These are phyloP conservation scores for Mastomys natalensis DNA, from an alignment of 2,113 vertebrate genomes.

Conservation along the genomic window DNA sequence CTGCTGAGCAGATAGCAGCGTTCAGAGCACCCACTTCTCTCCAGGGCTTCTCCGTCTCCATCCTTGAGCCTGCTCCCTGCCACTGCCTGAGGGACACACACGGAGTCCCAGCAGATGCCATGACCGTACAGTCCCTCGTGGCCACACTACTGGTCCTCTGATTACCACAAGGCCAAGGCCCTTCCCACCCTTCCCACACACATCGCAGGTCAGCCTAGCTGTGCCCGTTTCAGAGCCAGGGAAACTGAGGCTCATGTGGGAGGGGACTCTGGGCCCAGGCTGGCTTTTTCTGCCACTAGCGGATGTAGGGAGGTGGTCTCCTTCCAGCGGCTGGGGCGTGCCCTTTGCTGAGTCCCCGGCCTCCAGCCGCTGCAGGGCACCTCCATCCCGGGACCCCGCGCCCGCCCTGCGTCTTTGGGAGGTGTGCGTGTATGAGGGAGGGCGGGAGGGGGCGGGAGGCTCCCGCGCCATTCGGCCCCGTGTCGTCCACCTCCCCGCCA, in stretches of 20 bases:
- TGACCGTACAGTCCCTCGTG: neutral
- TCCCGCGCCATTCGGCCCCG: neutral
- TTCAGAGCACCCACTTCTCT: neutral
- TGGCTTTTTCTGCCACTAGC: neutral
- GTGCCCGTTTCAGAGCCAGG: slow-evolving; percentile 38
- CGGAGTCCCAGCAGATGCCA: neutral
- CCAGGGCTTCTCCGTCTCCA: neutral
- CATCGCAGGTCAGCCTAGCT: neutral
- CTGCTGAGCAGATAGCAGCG: neutral
- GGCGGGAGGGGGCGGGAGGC: no score
- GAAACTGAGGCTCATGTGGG: slow-evolving; percentile 36
- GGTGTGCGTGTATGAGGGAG: no score
- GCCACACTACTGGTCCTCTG: neutral
- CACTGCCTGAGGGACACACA: neutral
- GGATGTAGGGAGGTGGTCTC: neutral
- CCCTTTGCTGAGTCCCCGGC: neutral
- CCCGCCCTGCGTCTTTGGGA: neutral
- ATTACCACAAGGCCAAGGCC: neutral
- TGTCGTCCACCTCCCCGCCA: neutral
- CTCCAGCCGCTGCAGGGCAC: neutral
- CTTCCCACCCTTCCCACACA: neutral
- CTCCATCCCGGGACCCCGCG: neutral
- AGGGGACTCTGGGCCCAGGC: neutral
- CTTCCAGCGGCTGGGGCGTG: neutral
- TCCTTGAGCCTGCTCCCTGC: neutral